Evolutionary conservation across 2,113 vertebrate genomes (phyloP), one percentile per base, ranked within the genome.

Genomic region (Hypanus sabinus): DNA sequence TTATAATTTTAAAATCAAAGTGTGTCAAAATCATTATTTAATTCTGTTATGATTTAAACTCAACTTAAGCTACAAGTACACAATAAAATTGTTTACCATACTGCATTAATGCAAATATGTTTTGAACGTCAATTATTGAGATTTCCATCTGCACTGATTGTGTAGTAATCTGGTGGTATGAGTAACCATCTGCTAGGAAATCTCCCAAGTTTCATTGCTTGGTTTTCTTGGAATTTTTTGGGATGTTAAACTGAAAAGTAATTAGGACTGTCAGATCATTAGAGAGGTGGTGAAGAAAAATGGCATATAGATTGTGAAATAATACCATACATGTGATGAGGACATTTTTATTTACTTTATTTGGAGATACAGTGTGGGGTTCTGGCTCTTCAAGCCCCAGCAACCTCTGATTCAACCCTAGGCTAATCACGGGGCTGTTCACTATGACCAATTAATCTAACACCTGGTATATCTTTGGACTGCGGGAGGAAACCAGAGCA

Each of bases 1-100:
- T 68, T 90, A 65, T 65, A 33, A 65, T 90, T 90, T 68, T 90
- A 90, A 90, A 62, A 90, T 20, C 85, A 90, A 65, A 88, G 18
- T 33, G n/a, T 90, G 85, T 90, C 60, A 62, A 88, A 87, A 88
- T 14, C 22, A 20, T 33, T 30, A 57, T 85, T 87, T 87, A 87
- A 68, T 90, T 90, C 12, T 20, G 11, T 68, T 20, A 20, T 30
- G 30, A 62, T 62, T 85, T 85, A 30, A 88, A 27, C 12, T 7
- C 57, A 88, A 16, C 55, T 33, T 90, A 33, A 60, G 6, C 5
- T 65, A 68, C 65, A 90, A 65, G 33, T 20, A 68, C 57, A 88
- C 83, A 2, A 14, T 62, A 36, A 6, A 90, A 68, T 65, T 90
- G 30, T 62, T 87, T 6, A 87, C 30, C 60, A n/a, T 33, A 0